Percentiles rank a stretch among this genome's conserved stretches.
Conservation (phyloP, 2,888 invertebrate species). For the Conistra vaccinii region DNA sequence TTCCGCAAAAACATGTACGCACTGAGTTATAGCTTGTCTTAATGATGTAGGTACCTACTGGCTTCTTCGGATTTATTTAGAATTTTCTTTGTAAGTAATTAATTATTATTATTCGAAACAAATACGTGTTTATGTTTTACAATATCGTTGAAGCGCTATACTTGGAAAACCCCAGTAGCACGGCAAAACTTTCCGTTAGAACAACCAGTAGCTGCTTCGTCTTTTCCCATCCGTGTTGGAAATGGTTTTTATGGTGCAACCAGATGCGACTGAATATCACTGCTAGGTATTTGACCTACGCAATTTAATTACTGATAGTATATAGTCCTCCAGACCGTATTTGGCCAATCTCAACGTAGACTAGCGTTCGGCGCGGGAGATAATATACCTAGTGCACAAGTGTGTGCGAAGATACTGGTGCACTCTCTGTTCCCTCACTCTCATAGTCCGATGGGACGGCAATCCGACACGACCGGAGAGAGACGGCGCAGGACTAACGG, state of each 20-base stretch:
- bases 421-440: too few species aligned
- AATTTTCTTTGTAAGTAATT: constrained; percentile 9
- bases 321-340: too few species aligned
- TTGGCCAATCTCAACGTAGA: too few species aligned
- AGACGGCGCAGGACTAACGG: too few species aligned
- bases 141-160: not conserved
- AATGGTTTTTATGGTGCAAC: not conserved
- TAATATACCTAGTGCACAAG: too few species aligned
- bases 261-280: not conserved
- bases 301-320: not conserved
- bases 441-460: too few species aligned
- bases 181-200: too few species aligned
- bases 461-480: too few species aligned
- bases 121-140: not conserved
- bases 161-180: not conserved
- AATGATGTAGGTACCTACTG: constrained; percentile 47
- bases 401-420: too few species aligned
- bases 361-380: too few species aligned
- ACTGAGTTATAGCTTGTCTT: constrained; percentile 59
- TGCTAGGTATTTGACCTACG: not conserved
- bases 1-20: constrained; percentile 66
- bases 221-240: not conserved
- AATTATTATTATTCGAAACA: constrained; percentile 4
- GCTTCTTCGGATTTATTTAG: constrained; percentile 17
- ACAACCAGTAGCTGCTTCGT: too few species aligned